Conservation (phyloP, 1,140 invertebrate genomes). For the Neoseiulus cucumeris region DNA sequence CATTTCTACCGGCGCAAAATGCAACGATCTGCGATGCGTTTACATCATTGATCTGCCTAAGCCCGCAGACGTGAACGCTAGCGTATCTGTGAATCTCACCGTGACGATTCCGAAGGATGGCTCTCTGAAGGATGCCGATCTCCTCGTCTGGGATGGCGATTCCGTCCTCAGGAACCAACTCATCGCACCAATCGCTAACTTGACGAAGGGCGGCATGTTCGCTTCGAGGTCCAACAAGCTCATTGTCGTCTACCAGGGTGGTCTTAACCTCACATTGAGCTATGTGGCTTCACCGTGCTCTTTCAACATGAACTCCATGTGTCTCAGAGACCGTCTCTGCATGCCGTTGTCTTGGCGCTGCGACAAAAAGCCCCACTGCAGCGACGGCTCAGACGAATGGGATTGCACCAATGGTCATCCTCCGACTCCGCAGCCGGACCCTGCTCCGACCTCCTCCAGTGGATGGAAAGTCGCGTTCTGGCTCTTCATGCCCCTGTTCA, state of each 20-base stretch:
- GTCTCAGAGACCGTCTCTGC: neutral
- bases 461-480: constrained; percentile 1
- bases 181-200: neutral
- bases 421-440: neutral
- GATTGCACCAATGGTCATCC: neutral
- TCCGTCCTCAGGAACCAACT: neutral
- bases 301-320: neutral
- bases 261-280: neutral
- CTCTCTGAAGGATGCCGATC: neutral
- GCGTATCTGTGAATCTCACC: neutral
- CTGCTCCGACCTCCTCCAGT: neutral
- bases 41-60: neutral
- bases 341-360: neutral
- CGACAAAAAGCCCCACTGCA: neutral
- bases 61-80: neutral
- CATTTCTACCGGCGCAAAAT: neutral
- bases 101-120: neutral
- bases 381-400: neutral
- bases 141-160: constrained; percentile 6
- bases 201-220: neutral
- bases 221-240: neutral
- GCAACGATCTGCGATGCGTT: neutral
- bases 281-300: neutral
- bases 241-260: neutral
- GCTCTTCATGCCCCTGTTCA: neutral